These are phyloP conservation scores for Barbus barbus DNA, from an alignment of 2,113 vertebrate species.

Conservation along the genomic window DNA sequence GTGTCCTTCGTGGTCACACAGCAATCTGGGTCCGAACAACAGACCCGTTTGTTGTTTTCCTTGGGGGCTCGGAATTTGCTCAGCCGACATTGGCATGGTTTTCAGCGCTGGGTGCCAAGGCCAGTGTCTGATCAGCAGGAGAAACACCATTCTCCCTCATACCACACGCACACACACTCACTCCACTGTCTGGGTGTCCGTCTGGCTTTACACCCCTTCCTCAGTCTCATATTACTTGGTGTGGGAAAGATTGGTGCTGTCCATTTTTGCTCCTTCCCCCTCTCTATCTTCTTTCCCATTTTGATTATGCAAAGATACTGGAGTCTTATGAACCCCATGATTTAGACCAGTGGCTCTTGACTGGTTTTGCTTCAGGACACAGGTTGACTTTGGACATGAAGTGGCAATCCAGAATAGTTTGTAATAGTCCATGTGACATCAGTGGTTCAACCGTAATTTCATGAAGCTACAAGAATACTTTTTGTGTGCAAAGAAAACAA, in stretches of 20 bases:
- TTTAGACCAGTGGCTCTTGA: background rate
- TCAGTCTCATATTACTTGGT: conserved; percentile 42
- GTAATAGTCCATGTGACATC: no score
- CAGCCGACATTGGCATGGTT: conserved; percentile 59
- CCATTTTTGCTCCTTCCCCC: conserved; percentile 8
- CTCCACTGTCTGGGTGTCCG: conserved; percentile 53
- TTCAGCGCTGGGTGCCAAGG: conserved; percentile 54
- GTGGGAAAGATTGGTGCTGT: conserved; percentile 41
- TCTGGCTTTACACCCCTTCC: conserved; percentile 47
- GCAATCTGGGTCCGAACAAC: conserved; percentile 55
- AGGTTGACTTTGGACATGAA: background rate
- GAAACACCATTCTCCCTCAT: conserved; percentile 42
- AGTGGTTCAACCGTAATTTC: no score
- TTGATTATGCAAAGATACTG: background rate
- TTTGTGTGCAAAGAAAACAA: no score
- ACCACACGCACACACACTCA: conserved; percentile 45
- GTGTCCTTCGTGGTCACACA: conserved; percentile 51
- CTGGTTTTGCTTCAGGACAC: background rate
- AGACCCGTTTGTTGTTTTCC: conserved; percentile 56
- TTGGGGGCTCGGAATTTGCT: conserved; percentile 57
- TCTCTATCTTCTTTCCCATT: conserved; percentile 16
- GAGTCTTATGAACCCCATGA: background rate
- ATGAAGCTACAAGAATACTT: no score
- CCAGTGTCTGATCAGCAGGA: conserved; percentile 57
- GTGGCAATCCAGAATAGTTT: conserved; percentile 13